Conservation (phyloP, 1,140 invertebrate species). For the Ganaspis sp. region DNA sequence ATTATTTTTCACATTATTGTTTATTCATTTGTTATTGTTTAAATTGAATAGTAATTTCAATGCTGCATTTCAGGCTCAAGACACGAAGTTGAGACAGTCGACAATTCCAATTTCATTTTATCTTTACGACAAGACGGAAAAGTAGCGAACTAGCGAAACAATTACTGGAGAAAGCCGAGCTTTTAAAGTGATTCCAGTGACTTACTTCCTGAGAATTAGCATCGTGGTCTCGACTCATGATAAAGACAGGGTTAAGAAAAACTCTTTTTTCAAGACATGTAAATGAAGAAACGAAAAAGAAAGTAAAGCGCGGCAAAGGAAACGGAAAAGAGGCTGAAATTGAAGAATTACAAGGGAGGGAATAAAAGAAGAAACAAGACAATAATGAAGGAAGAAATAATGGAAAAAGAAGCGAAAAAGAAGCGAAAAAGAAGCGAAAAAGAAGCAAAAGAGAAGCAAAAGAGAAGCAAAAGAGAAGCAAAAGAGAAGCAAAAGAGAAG, state of each 20-base stretch:
- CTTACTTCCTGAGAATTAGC: slow-evolving; percentile 47
- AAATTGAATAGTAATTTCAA: not conserved
- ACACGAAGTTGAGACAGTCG: not conserved
- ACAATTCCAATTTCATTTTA: not conserved
- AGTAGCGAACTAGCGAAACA: slow-evolving; percentile 33
- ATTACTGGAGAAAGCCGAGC: slow-evolving; percentile 40
- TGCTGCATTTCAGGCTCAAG: not conserved
- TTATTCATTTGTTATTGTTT: no score
- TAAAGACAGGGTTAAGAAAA: slow-evolving; percentile 40
- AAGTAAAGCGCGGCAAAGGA: no score
- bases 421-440: no score
- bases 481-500: not conserved
- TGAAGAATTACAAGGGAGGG: no score
- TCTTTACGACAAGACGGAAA: not conserved
- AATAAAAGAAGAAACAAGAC: no score
- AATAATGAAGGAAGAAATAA: no score
- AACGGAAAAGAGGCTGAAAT: not conserved
- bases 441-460: no score
- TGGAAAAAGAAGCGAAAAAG: not conserved
- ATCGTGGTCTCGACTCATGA: slow-evolving; percentile 37
- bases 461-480: no score
- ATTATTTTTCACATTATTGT: no score
- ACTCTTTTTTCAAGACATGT: not conserved
- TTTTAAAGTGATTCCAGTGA: slow-evolving; percentile 51
- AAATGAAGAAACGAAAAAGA: not conserved